These are phyloP conservation scores for Vulpes lagopus DNA, from an alignment of 2,113 vertebrate species.

Conservation along the genomic window DNA sequence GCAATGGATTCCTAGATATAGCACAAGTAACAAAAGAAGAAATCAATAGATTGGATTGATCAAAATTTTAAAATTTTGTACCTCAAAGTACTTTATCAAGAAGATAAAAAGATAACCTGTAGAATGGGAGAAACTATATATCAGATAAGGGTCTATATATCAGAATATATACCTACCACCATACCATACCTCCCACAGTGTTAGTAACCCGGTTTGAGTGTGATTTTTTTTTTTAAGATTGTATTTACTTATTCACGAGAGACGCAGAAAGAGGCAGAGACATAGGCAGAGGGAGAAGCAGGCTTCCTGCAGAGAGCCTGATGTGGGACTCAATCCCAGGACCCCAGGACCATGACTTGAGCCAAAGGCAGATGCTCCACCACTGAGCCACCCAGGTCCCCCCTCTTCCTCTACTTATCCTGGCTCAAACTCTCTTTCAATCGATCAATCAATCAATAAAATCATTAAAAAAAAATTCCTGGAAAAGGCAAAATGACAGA, in stretches of 20 bases:
- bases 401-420: not conserved
- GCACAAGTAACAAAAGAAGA: not conserved
- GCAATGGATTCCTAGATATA: not conserved
- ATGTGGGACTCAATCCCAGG: too few relatives aligned
- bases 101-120: not conserved
- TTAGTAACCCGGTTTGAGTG: too few relatives aligned
- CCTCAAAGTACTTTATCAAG: not conserved
- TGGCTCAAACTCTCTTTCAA: not conserved
- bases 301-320: too few relatives aligned
- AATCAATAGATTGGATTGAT: not conserved
- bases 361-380: too few relatives aligned
- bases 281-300: too few relatives aligned
- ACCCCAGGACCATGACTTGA: too few relatives aligned
- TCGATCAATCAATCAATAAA: not conserved
- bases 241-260: too few relatives aligned
- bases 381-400: too few relatives aligned
- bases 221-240: too few relatives aligned
- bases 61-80: not conserved
- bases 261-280: too few relatives aligned
- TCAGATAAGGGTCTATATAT: not conserved
- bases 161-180: not conserved
- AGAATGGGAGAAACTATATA: not conserved
- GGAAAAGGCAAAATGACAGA: conserved; percentile 10
- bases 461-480: not conserved
- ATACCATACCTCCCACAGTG: too few relatives aligned